phyloP scores from a whole-genome alignment of 1,140 invertebrate genomes.

The Dendroctonus ponderosae region DNA sequence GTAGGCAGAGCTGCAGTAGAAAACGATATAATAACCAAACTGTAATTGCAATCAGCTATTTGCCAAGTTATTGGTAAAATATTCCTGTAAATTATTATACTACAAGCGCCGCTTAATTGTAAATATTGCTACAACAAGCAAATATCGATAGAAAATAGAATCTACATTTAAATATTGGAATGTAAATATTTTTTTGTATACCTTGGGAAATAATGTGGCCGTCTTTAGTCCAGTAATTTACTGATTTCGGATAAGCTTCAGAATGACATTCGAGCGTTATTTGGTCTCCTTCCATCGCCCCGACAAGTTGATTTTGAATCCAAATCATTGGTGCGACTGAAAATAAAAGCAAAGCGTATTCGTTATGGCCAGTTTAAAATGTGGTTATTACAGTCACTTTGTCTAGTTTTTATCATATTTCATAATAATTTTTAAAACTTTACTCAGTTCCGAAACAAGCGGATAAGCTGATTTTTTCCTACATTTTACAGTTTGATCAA shows the following conservation, averaged over 20 bases:
- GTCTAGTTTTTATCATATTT: no score
- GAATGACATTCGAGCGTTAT: constrained; percentile 77
- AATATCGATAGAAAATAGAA: no score
- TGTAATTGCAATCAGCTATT: constrained; percentile 11
- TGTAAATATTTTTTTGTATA: constrained; percentile 42
- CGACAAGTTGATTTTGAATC: constrained; percentile 78
- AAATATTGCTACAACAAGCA: no score
- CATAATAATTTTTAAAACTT: no score
- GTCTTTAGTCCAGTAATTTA: constrained; percentile 79
- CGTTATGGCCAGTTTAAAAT: neutral
- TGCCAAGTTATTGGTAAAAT: constrained; percentile 4
- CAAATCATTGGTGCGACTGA: constrained; percentile 79
- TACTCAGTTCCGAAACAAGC: no score
- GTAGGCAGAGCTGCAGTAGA: neutral
- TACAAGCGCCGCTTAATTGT: no score
- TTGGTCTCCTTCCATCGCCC: constrained; percentile 68
- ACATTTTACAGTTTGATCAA: no score
- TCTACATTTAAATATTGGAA: no score
- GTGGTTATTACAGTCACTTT: neutral
- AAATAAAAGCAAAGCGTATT: neutral
- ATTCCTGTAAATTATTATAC: constrained; percentile 1
- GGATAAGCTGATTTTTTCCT: no score
- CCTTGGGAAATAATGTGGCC: constrained; percentile 75
- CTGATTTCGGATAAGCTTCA: constrained; percentile 83
- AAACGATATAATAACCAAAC: constrained; percentile 15